phyloP scores from a whole-genome alignment of 2,888 invertebrate species.

The Metallyticus violacea region DNA sequence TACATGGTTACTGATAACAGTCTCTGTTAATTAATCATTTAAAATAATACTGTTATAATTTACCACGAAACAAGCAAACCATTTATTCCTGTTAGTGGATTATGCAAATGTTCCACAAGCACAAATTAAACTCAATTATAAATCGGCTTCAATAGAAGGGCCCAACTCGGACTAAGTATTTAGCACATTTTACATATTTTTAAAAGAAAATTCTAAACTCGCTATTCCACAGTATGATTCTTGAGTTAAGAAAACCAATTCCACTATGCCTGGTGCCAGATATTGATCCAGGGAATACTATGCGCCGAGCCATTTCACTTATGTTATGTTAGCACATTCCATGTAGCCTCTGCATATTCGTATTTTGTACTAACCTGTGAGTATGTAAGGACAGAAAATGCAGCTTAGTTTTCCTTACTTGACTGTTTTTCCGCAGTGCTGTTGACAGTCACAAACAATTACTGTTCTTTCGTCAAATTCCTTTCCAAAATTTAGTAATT shows the following conservation, averaged over 20 bases:
- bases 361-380: neutral
- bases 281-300: conserved; percentile 20
- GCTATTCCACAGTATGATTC: neutral
- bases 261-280: conserved; percentile 2
- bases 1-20: no score
- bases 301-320: neutral
- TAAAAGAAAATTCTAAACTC: neutral
- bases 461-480: neutral
- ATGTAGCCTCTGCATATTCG: neutral
- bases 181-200: no score
- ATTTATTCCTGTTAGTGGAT: no score
- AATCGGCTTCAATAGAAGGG: no score
- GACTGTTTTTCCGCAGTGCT: neutral
- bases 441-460: neutral
- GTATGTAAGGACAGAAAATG: neutral
- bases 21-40: no score
- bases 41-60: no score
- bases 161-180: no score
- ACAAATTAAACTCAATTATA: no score
- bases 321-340: neutral
- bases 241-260: neutral
- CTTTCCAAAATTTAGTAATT: neutral
- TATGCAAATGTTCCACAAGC: no score
- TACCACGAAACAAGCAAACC: no score
- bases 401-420: neutral